phyloP scores from a whole-genome alignment of 2,888 invertebrate species.

The Drosophila putrida region DNA sequence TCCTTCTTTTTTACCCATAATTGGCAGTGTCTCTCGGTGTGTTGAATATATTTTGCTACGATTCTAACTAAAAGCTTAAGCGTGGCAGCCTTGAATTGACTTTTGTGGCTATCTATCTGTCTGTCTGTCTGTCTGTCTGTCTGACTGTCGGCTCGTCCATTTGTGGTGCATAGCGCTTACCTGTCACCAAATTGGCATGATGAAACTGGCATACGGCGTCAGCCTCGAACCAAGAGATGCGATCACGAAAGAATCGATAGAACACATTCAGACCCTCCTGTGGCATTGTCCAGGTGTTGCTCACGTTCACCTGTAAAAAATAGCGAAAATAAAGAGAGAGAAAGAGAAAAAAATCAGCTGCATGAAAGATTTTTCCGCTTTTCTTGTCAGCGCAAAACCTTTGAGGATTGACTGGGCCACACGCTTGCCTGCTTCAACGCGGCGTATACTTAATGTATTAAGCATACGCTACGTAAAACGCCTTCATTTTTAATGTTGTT shows the following conservation, averaged over 20 bases:
- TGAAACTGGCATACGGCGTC: conserved; percentile 94
- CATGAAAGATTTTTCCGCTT: conserved; percentile 29
- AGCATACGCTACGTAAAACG: conserved; percentile 77
- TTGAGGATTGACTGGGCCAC: conserved; percentile 20
- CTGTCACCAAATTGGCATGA: conserved; percentile 92
- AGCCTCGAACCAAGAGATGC: conserved; percentile 94
- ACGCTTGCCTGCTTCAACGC: conserved; percentile 13
- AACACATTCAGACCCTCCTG: conserved; percentile 93
- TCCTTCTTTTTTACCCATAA: neutral
- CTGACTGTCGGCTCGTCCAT: conserved; percentile 4
- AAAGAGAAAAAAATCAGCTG: conserved; percentile 7
- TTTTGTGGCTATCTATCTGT: conserved; percentile 29
- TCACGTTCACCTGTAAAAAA: conserved; percentile 90
- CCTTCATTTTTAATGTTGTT: conserved; percentile 74
- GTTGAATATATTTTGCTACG: conserved; percentile 27
- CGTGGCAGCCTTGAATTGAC: conserved; percentile 27
- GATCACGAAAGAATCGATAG: conserved; percentile 93
- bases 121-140: conserved; percentile 3
- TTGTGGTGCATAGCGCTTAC: conserved; percentile 85
- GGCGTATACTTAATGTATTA: conserved; percentile 78
- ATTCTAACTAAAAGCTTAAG: conserved; percentile 14
- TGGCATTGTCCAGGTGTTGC: conserved; percentile 93
- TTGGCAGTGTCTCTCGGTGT: conserved; percentile 4
- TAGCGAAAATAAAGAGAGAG: neutral
- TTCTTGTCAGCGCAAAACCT: conserved; percentile 35